phyloP scores from a whole-genome alignment of 1,140 invertebrate genomes.

The Venturia canescens region DNA sequence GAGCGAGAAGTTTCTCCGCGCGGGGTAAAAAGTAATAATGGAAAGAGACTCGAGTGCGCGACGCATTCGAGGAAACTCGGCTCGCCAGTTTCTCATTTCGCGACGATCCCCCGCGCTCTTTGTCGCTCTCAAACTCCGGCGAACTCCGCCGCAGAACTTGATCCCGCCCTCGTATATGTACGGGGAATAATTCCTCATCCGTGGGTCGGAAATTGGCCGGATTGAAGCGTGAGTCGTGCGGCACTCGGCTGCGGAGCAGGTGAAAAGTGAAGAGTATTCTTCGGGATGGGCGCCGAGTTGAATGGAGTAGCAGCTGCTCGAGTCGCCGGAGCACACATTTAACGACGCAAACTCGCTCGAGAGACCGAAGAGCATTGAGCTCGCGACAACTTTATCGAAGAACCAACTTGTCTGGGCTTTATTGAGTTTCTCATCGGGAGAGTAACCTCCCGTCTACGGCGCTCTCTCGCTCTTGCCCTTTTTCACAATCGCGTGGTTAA shows the following conservation, averaged over 20 bases:
- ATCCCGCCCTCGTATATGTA: no score
- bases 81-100: no score
- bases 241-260: not conserved
- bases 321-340: not conserved
- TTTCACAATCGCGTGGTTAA: no score
- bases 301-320: not conserved
- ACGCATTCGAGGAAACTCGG: no score
- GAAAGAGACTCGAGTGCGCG: no score
- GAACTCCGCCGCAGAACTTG: conserved; percentile 14
- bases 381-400: not conserved
- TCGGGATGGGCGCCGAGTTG: not conserved
- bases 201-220: conserved; percentile 21
- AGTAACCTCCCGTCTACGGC: no score
- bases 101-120: no score
- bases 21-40: no score
- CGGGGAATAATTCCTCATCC: not conserved
- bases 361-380: no score
- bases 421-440: not conserved
- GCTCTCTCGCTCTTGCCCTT: no score
- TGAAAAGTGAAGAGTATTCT: not conserved
- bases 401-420: not conserved
- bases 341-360: not conserved
- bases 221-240: conserved; percentile 21
- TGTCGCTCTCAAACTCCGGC: not conserved
- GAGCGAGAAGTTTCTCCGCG: no score